A percentile compares a stretch with the other conserved stretches of the same genome.
Conservation (phyloP, 2,888 invertebrate species). For the Ethmia dodecea region DNA sequence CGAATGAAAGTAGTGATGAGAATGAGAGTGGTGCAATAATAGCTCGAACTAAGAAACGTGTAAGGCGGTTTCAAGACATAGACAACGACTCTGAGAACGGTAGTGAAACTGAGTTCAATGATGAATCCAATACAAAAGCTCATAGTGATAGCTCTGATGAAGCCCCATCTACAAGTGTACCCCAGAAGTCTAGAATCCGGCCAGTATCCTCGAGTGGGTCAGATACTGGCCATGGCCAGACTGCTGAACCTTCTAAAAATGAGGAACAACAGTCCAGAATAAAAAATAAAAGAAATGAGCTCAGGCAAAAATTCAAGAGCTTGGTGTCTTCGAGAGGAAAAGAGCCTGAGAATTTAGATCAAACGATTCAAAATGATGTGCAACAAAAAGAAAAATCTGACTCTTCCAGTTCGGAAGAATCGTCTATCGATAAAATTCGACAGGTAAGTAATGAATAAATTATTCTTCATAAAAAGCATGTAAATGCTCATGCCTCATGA, state of each 20-base stretch:
- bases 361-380: background rate
- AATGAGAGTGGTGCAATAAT: constrained; percentile 22
- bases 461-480: no score
- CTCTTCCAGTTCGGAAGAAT: constrained; percentile 28
- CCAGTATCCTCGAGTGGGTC: constrained; percentile 5
- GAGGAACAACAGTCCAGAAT: constrained; percentile 39
- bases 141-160: constrained; percentile 16
- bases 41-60: constrained; percentile 29
- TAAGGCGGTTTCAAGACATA: constrained; percentile 41
- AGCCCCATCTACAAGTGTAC: constrained; percentile 8
- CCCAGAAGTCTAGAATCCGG: constrained; percentile 22
- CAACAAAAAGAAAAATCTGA: constrained; percentile 14
- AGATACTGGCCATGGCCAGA: constrained; percentile 21
- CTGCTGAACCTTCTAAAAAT: constrained; percentile 24
- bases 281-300: constrained; percentile 44
- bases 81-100: constrained; percentile 33
- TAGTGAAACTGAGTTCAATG: background rate
- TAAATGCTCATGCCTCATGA: no score
- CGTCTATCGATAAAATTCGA: constrained; percentile 45
- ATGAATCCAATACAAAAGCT: constrained; percentile 4
- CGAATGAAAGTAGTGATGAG: constrained; percentile 23
- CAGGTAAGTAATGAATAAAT: no score
- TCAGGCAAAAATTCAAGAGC: constrained; percentile 53
- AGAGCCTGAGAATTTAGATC: constrained; percentile 10
- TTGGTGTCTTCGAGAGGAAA: constrained; percentile 35